Base-by-base conservation (phyloP, 2,797 vertebrate genomes). In the Enteromius anoplus region DNA sequence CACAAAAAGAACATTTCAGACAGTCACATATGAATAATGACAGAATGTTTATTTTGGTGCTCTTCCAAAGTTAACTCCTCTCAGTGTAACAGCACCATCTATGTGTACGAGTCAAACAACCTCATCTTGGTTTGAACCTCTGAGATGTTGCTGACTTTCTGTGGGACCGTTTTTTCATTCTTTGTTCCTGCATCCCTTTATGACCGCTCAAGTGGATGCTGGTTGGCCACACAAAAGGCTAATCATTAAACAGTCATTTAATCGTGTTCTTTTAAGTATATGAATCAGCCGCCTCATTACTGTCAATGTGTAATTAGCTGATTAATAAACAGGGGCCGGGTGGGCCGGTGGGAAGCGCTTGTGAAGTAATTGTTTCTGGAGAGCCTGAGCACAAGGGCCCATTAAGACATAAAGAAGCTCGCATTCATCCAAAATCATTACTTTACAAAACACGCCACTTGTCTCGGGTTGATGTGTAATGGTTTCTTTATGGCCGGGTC, bases 221-320 rank as follows among this genome's bases (percentile, higher is more conserved):
- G 68, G 69, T 76, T 64, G 17, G 69, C 76, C 87, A 91, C 90
- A 93, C 91, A 95, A 91, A 93, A 91, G 91, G 92, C 91, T 94
- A 95, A 95, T 95, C 93, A 95, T 95, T 95, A 95, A 94, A 94
- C 92, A 91, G 90, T 90, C 86, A 92, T 95, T 94, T 93, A 93
- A 89, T 90, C 90, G 91, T 93, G 92, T 94, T 94, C 93, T 91
- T 95, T 95, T 94, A 95, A 94, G 92, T 93, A 93, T 92, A 92
- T 91, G 93, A 95, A 95, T 95, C 93, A 95, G 93, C 91, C 93
- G 91, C 88, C 90, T 93, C 93, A 95, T 95, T 94, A 95, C 92
- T 93, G 93, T 94, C 93, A 94, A 93, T 94, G 94, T 95, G 93
- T 95, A 95, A 95, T 95, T 95, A 95, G 94, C 94, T 95, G 94